Evolutionary conservation across 2,888 invertebrate genomes (phyloP).

Genomic region (Selenia dentaria): DNA sequence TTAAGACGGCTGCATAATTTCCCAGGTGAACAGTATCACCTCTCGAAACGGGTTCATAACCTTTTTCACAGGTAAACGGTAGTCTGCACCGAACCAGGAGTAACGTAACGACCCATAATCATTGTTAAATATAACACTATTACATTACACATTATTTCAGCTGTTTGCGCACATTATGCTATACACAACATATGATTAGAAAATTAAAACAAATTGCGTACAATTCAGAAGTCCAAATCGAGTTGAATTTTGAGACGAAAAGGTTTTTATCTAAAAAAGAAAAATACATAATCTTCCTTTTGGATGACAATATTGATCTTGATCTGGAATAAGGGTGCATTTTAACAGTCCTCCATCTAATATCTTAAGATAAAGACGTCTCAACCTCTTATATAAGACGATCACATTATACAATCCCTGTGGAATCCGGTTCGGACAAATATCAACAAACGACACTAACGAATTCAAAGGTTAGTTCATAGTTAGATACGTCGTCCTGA

Average conservation of each 20-base stretch:
- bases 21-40: slow-evolving; percentile 3
- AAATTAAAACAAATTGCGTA: too few species aligned
- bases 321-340: too few species aligned
- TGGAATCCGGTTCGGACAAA: neutral
- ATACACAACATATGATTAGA: too few species aligned
- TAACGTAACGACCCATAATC: slow-evolving; percentile 3
- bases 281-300: too few species aligned
- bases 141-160: slow-evolving; percentile 4
- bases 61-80: slow-evolving; percentile 1
- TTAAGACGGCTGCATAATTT: neutral
- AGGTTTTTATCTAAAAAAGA: too few species aligned
- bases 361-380: too few species aligned
- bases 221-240: too few species aligned
- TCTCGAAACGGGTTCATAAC: neutral
- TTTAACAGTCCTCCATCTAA: too few species aligned
- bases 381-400: neutral
- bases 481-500: neutral
- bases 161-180: neutral
- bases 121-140: slow-evolving; percentile 5
- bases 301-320: too few species aligned
- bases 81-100: neutral
- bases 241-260: too few species aligned
- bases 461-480: neutral
- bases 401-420: neutral
- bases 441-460: neutral